Percentiles rank a stretch among this genome's conserved stretches.
Conservation (phyloP, 30 jellyfish, hydroid and myxozoan genomes). For the Turritopsis rubra region DNA sequence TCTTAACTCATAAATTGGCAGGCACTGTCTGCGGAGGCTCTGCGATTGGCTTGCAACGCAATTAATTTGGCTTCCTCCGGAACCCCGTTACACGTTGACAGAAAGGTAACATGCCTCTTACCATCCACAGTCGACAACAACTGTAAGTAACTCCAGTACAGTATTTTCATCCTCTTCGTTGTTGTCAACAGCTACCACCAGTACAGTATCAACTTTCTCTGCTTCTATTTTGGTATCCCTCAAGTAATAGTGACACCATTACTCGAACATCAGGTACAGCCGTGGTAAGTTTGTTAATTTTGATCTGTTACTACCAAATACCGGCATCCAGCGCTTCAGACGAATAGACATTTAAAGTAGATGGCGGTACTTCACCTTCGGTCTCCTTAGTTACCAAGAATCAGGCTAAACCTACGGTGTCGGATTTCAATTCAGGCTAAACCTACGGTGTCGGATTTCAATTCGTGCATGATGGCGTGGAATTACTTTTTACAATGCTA, state of each 20-base stretch:
- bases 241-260: no score
- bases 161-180: no score
- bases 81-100: not conserved
- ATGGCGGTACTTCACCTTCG: not conserved
- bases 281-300: not conserved
- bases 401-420: no score
- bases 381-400: not conserved
- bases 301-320: not conserved
- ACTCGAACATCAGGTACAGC: not conserved
- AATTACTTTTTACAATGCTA: not conserved
- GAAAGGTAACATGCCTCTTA: not conserved
- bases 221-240: no score
- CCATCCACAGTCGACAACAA: not conserved
- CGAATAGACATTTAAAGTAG: not conserved
- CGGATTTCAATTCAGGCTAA: no score
- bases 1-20: no score
- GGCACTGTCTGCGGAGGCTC: not conserved
- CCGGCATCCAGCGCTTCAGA: not conserved
- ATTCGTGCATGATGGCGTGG: slow-evolving; percentile 5
- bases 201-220: no score
- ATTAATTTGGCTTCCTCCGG: not conserved
- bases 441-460: not conserved
- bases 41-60: not conserved
- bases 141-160: no score
- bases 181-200: no score